Evolutionary conservation across 92 coral and sea anemone genomes (phyloP).

Genomic region (Muricea muricata): DNA sequence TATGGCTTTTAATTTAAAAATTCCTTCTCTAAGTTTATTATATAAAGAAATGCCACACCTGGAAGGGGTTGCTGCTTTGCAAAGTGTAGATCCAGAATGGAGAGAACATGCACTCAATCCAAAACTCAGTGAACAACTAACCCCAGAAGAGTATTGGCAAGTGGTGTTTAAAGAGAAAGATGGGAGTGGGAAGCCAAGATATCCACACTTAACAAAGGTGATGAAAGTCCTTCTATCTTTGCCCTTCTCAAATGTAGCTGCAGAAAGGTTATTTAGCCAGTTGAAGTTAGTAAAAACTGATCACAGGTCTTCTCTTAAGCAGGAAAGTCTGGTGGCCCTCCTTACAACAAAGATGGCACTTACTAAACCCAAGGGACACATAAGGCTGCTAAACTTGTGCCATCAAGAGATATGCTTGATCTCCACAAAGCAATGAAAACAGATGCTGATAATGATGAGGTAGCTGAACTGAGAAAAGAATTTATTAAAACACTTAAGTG

Average conservation of each 20-base stretch:
- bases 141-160: constrained; percentile 42
- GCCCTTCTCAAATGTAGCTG: constrained; percentile 35
- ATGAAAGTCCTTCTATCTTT: constrained; percentile 21
- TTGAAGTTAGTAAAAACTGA: constrained; percentile 35
- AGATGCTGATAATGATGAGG: constrained; percentile 20
- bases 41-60: constrained; percentile 29
- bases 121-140: constrained; percentile 13
- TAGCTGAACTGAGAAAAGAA: constrained; percentile 22
- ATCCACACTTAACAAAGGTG: constrained; percentile 24
- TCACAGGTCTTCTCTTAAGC: constrained; percentile 24
- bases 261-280: constrained; percentile 33
- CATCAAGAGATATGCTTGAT: constrained; percentile 22
- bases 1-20: constrained; percentile 22
- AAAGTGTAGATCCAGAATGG: constrained; percentile 15
- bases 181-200: constrained; percentile 23
- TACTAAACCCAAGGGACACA: not conserved
- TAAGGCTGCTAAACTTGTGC: constrained; percentile 23
- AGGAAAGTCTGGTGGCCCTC: constrained; percentile 36
- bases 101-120: constrained; percentile 28
- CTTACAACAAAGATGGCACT: not conserved
- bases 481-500: constrained; percentile 1
- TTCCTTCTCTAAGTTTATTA: constrained; percentile 27
- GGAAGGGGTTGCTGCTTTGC: not conserved
- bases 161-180: constrained; percentile 20
- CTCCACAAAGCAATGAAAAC: constrained; percentile 32